Percentiles rank a stretch among this genome's conserved stretches.
These are phyloP conservation scores for Mesitornis unicolor DNA, from an alignment of 2,113 vertebrate genomes.

Conservation along the genomic window DNA sequence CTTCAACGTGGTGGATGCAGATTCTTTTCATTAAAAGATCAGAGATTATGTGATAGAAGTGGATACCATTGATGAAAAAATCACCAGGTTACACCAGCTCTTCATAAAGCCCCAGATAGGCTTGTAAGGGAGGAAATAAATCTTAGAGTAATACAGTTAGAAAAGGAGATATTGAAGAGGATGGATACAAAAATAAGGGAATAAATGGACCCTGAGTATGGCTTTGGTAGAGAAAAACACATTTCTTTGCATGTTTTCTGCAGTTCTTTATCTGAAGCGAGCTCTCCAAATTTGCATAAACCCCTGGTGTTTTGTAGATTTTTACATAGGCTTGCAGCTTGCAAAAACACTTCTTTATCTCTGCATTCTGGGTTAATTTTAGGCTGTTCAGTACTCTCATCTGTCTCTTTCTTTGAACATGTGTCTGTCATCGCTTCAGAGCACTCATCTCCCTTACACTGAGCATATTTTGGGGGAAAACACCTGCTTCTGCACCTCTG, in stretches of 20 bases:
- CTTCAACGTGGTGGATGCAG: not conserved
- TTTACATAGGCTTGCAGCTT: not conserved
- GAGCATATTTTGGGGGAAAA: not conserved
- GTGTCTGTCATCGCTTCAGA: not conserved
- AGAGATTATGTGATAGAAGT: not conserved
- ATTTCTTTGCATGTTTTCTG: not conserved
- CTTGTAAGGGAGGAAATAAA: not conserved
- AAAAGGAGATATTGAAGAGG: not conserved
- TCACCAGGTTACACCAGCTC: not conserved
- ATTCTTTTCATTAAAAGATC: not conserved
- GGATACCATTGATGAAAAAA: not conserved
- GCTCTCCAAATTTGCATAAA: not conserved
- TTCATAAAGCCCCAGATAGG: not conserved
- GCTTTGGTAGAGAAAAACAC: not conserved
- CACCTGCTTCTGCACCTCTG: not conserved
- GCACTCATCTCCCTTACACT: not conserved
- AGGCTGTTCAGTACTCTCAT: not conserved
- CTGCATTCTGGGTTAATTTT: not conserved
- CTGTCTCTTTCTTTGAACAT: not conserved
- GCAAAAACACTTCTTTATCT: not conserved
- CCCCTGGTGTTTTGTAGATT: not conserved
- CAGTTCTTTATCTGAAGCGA: not conserved
- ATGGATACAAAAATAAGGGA: not conserved
- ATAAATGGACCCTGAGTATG: not conserved
- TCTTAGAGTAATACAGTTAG: not conserved